Evolutionary conservation across 2,888 invertebrate species (phyloP), one percentile per base, ranked within the genome.

Genomic region (Erebia aethiops): DNA sequence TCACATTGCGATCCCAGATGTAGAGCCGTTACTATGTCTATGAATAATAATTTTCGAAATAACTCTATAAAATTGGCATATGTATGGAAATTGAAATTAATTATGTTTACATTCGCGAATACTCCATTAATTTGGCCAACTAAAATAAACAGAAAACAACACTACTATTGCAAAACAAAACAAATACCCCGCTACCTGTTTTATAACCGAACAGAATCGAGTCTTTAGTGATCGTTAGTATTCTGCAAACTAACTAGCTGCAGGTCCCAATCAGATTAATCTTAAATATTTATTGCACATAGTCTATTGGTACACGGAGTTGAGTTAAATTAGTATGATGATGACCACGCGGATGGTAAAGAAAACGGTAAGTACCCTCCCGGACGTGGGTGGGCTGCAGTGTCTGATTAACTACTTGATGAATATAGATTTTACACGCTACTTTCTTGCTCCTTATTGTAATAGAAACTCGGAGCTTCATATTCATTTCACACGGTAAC

Each of bases 261-360:
- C 80, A 79, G 81, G 81, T 79, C 82, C 84, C 87, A 88, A 92
- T 92, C 93, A 87, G 92, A 92, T 92, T 90, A 90, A 91, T 91
- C 90, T 91, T 90, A 92, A 92, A 92, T 93, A 93, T 92, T 93
- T 92, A 93, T 92, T 93, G 90, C 90, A 86, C 90, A 92, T 85
- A 87, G 87, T 84, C 84, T 82, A 86, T 87, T 88, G 87, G 89
- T 84, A 89, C 85, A 84, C 84, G 83, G 84, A 85, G 86, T 79
- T 86, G 81, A 78, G 83, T 77, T 86, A 87, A 92, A 93, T 93
- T 93, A 91, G 93, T 92, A 92, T 93, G 88, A 90, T 83, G 89
- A 91, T 92, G 88, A 86, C 80, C 83, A 80, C 87, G 80, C 88
- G 83, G 92, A 91, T 92, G 91, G 88, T 89, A 87, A 87, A 84